Evolutionary conservation across 2,888 invertebrate genomes (phyloP).

Genomic region (Neocrepidodera transversa): DNA sequence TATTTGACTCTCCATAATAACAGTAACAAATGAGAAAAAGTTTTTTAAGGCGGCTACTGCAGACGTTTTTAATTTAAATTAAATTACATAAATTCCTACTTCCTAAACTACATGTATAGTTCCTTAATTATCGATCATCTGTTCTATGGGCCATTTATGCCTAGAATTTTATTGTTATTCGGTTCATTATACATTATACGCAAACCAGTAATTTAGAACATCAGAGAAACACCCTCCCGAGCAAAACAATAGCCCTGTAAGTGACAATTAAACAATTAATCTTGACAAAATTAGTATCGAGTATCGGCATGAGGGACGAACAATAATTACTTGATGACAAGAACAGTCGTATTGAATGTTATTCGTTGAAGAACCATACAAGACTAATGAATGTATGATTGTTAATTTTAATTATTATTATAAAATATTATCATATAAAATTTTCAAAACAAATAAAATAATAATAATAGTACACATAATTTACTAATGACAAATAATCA

Average conservation of each 20-base stretch:
- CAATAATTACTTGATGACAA: slow-evolving; percentile 10
- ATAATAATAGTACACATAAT: too few relatives aligned
- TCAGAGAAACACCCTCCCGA: background rate
- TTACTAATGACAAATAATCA: too few relatives aligned
- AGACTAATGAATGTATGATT: background rate
- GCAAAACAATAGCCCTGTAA: slow-evolving; percentile 3
- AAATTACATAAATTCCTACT: too few relatives aligned
- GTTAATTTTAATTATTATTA: background rate
- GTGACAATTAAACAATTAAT: slow-evolving; percentile 23
- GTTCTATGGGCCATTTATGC: background rate
- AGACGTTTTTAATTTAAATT: too few relatives aligned
- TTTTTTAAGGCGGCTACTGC: too few relatives aligned
- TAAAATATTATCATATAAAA: too few relatives aligned
- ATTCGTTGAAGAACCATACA: background rate
- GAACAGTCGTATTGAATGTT: slow-evolving; percentile 1
- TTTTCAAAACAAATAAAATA: too few relatives aligned
- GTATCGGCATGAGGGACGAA: slow-evolving; percentile 7
- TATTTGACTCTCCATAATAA: too few relatives aligned
- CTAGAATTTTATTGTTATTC: background rate
- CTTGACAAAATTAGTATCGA: slow-evolving; percentile 13
- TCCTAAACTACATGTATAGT: too few relatives aligned
- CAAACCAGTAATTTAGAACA: background rate
- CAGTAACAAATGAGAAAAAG: too few relatives aligned
- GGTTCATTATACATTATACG: background rate
- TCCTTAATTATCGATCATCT: too few relatives aligned